These are phyloP conservation scores for Pseudochaenichthys georgianus DNA, from an alignment of 2,797 vertebrate species.

Conservation along the genomic window DNA sequence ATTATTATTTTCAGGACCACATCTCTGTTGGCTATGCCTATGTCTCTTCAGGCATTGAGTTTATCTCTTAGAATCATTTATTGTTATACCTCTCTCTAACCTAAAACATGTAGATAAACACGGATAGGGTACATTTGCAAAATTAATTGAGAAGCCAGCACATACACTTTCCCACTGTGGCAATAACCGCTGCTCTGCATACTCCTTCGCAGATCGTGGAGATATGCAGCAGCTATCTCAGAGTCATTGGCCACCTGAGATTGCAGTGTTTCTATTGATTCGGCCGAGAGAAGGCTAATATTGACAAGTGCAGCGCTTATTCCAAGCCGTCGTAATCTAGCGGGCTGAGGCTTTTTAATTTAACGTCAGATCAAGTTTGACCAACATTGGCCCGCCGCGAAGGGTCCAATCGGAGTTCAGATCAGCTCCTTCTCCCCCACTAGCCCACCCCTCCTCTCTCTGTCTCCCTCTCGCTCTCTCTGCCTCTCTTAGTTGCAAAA, in stretches of 20 bases:
- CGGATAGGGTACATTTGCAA: background rate
- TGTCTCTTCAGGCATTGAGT: background rate
- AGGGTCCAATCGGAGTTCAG: slow-evolving; percentile 89
- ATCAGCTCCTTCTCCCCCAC: slow-evolving; percentile 80
- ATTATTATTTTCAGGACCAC: slow-evolving; percentile 67
- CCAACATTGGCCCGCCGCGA: slow-evolving; percentile 88
- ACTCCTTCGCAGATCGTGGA: background rate
- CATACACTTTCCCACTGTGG: background rate
- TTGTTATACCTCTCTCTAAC: background rate
- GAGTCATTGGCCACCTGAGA: slow-evolving; percentile 80
- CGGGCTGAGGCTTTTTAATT: slow-evolving; percentile 77
- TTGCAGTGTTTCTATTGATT: slow-evolving; percentile 81
- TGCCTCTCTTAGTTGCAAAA: slow-evolving; percentile 70
- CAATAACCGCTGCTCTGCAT: background rate
- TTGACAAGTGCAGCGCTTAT: slow-evolving; percentile 79
- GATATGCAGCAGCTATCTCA: slow-evolving; percentile 49
- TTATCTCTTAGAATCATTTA: background rate
- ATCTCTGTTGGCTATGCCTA: slow-evolving; percentile 48
- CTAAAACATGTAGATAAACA: background rate
- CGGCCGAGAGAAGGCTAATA: slow-evolving; percentile 64
- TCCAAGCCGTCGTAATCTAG: slow-evolving; percentile 69
- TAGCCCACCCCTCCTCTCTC: slow-evolving; percentile 14
- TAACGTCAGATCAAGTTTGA: slow-evolving; percentile 91
- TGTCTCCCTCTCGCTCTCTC: slow-evolving; percentile 34
- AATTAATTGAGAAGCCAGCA: background rate